Conservation (phyloP, 2,888 invertebrate species). For the Salticus scenicus region DNA sequence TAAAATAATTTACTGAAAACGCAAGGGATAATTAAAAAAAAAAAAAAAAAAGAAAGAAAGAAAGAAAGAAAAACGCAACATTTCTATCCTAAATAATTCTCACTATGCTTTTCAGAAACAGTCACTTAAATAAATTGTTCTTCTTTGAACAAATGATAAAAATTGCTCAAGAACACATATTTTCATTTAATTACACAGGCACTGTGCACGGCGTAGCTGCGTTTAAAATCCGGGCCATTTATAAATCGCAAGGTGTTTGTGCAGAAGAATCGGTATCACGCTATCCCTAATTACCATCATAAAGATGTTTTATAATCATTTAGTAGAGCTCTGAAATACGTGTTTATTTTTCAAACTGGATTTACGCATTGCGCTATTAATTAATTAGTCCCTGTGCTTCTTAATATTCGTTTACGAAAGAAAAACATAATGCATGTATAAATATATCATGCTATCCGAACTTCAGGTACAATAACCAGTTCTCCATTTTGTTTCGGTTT, state of each 20-base stretch:
- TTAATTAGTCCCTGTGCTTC: background rate
- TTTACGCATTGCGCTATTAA: background rate
- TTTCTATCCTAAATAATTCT: no score
- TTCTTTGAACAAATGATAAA: background rate
- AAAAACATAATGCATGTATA: no score
- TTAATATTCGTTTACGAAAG: no score
- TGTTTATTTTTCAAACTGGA: background rate
- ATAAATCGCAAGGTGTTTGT: background rate
- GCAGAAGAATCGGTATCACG: background rate
- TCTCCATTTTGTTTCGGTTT: background rate
- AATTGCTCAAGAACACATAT: background rate
- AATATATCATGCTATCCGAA: no score
- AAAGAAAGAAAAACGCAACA: no score
- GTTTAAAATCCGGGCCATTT: background rate
- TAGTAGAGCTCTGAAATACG: constrained; percentile 1
- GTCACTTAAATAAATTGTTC: background rate
- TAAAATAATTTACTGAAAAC: no score
- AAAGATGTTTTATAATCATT: background rate
- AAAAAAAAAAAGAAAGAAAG: no score
- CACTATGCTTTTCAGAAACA: background rate
- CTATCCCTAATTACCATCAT: background rate
- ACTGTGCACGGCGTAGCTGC: background rate
- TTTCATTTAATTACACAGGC: background rate
- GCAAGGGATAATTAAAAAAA: no score
- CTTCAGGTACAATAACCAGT: background rate